Percentiles rank a stretch among this genome's conserved stretches.
phyloP scores from a whole-genome alignment of 1,140 invertebrate species.

The Caerostris extrusa region DNA sequence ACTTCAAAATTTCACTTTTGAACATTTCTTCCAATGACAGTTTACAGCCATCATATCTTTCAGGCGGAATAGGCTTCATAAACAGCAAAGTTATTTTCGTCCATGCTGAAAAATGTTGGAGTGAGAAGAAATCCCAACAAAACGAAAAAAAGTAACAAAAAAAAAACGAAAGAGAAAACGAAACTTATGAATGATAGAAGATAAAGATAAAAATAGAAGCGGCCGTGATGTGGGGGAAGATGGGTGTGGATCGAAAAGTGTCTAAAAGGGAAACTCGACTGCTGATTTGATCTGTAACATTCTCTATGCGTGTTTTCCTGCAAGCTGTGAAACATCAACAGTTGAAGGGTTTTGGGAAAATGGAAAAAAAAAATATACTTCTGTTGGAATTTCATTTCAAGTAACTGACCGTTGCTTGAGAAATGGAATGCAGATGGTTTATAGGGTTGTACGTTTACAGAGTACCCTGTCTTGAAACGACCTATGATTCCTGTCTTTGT shows the following conservation, averaged over 20 bases:
- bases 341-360: no score
- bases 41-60: background rate
- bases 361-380: no score
- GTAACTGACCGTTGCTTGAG: no score
- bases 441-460: no score
- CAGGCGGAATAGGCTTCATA: background rate
- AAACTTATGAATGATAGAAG: constrained; percentile 28
- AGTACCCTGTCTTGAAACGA: no score
- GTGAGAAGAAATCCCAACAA: background rate
- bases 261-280: constrained; percentile 11
- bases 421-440: no score
- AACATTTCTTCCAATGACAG: background rate
- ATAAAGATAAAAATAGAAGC: constrained; percentile 17
- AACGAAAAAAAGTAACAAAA: background rate
- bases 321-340: no score
- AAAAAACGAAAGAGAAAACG: background rate
- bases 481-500: no score
- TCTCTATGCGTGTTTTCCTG: no score
- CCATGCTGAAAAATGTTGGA: background rate
- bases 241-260: background rate
- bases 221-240: background rate
- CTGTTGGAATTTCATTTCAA: no score
- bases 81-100: background rate
- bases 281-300: background rate
- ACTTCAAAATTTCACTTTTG: no score